These are phyloP conservation scores for Ditylenchus dipsaci DNA, from an alignment of 1,140 invertebrate genomes.

Conservation along the genomic window DNA sequence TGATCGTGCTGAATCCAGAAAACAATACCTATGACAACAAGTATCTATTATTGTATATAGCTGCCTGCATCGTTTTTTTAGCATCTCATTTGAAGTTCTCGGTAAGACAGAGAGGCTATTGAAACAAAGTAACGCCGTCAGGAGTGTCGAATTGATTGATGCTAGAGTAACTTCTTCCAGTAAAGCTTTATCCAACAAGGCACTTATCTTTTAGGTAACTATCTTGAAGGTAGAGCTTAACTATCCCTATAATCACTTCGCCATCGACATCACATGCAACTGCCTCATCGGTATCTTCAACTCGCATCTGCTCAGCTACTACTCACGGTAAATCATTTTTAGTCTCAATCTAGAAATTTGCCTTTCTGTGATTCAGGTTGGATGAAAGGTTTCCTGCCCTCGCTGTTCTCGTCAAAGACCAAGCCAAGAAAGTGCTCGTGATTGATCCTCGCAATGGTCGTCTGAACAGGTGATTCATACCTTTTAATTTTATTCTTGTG, in stretches of 20 bases:
- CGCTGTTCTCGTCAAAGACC: not conserved
- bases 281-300: slow-evolving; percentile 46
- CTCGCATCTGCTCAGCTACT: slow-evolving; percentile 30
- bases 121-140: not conserved
- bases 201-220: slow-evolving; percentile 23
- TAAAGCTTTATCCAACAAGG: not conserved
- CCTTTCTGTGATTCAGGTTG: not conserved
- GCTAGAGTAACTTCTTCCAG: not conserved
- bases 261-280: slow-evolving; percentile 45
- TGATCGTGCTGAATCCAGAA: not conserved
- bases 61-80: no score
- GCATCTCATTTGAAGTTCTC: not conserved
- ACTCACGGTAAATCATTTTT: slow-evolving; percentile 15
- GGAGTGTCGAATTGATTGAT: not conserved
- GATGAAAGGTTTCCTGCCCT: not conserved
- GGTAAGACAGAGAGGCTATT: not conserved
- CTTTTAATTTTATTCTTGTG: not conserved
- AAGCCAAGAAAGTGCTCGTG: not conserved
- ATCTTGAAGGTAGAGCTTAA: slow-evolving; percentile 21
- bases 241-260: slow-evolving; percentile 26
- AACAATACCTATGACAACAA: not conserved
- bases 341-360: not conserved
- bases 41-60: no score
- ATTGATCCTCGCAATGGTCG: not conserved
- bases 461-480: not conserved